Percentiles rank a stretch among this genome's conserved stretches.
These are phyloP conservation scores for Epiperipatus broadwayi DNA, from an alignment of 2,888 invertebrate species.

Conservation along the genomic window DNA sequence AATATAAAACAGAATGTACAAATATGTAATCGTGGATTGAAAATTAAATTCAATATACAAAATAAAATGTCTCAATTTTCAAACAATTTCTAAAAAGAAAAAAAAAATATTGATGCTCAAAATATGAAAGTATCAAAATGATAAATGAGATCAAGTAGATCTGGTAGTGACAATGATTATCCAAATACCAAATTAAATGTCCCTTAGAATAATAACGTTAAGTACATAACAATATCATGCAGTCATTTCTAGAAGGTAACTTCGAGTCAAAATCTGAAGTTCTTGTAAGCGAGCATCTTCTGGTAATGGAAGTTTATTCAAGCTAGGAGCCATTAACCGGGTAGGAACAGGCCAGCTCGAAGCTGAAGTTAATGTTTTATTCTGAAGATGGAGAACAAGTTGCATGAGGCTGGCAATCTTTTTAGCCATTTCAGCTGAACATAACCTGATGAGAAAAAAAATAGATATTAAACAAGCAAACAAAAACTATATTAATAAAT, in stretches of 20 bases:
- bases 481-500: no score
- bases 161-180: no score
- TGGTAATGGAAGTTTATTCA: constrained; percentile 37
- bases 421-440: constrained; percentile 40
- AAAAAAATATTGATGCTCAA: no score
- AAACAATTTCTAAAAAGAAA: no score
- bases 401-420: constrained; percentile 34
- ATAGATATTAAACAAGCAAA: no score
- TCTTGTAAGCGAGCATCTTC: constrained; percentile 40
- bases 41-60: no score
- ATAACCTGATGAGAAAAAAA: constrained; percentile 28
- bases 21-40: no score
- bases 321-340: constrained; percentile 31
- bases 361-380: not conserved
- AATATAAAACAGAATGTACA: no score
- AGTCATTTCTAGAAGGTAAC: constrained; percentile 23
- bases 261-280: constrained; percentile 24
- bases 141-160: no score
- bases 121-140: no score
- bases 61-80: no score
- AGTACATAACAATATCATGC: no score
- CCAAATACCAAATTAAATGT: not conserved
- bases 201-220: not conserved
- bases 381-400: constrained; percentile 26
- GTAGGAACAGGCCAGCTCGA: constrained; percentile 24